phyloP scores from a whole-genome alignment of 1,140 invertebrate species.

The Leptinotarsa texana region DNA sequence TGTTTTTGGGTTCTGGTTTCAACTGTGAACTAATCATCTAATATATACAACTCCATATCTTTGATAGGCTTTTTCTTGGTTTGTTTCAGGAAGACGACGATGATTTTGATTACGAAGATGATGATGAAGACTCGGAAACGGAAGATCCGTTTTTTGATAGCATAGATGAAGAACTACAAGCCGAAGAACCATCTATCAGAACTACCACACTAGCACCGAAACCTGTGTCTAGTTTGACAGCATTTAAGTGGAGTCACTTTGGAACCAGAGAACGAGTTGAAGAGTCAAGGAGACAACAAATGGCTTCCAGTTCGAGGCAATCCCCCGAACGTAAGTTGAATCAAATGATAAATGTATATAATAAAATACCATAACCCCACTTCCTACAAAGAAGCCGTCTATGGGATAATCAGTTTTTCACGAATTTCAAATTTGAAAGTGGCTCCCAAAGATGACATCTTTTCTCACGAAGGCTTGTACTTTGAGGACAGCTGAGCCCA shows the following conservation, averaged over 20 bases:
- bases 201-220: constrained; percentile 30
- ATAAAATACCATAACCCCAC: too few species aligned
- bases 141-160: constrained; percentile 13
- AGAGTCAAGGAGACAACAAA: constrained; percentile 39
- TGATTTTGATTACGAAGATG: constrained; percentile 21
- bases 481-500: too few species aligned
- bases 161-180: constrained; percentile 36
- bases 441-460: too few species aligned
- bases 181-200: constrained; percentile 43
- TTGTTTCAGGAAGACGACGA: constrained; percentile 39
- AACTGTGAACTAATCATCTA: too few species aligned
- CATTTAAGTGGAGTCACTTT: constrained; percentile 47
- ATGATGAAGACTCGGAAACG: constrained; percentile 16
- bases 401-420: too few species aligned
- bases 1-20: too few species aligned
- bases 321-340: constrained; percentile 32
- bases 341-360: too few species aligned
- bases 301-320: constrained; percentile 18
- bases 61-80: neutral
- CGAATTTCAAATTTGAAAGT: too few species aligned
- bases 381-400: too few species aligned
- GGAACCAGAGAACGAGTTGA: constrained; percentile 42
- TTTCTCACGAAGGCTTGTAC: too few species aligned
- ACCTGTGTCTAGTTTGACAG: constrained; percentile 40
- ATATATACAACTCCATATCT: too few species aligned